These are phyloP conservation scores for Protula sp. DNA, from an alignment of 2,888 invertebrate species.

Conservation along the genomic window DNA sequence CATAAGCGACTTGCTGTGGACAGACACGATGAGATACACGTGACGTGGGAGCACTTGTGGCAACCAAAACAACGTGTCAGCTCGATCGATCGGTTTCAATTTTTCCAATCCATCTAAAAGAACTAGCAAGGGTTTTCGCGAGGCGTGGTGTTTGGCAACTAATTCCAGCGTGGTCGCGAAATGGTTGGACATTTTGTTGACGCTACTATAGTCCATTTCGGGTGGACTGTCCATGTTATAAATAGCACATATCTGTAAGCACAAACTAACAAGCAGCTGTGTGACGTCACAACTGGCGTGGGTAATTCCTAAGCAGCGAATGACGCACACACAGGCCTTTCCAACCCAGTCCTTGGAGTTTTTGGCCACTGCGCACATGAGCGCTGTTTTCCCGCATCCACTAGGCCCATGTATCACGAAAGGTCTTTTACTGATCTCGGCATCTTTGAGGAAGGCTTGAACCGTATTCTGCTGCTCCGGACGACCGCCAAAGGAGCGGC, in stretches of 20 bases:
- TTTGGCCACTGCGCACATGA: background rate
- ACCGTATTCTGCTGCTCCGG: background rate
- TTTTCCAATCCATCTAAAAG: background rate
- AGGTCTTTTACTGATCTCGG: background rate
- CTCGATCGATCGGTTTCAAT: background rate
- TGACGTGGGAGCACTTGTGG: background rate
- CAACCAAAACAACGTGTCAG: background rate
- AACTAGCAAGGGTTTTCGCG: background rate
- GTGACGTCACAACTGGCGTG: slow-evolving; percentile 3
- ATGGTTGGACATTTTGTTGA: slow-evolving; percentile 1
- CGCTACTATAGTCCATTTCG: background rate
- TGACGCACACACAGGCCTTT: background rate
- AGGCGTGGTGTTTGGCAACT: background rate
- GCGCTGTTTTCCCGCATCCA: slow-evolving; percentile 1
- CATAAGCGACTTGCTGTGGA: background rate
- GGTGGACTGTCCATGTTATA: slow-evolving; percentile 13
- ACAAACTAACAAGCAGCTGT: slow-evolving; percentile 3
- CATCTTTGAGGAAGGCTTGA: background rate
- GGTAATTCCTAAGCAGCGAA: slow-evolving; percentile 3
- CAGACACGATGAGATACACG: background rate
- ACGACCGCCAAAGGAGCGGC: background rate
- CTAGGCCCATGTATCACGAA: slow-evolving; percentile 3
- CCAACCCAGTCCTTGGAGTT: slow-evolving; percentile 2
- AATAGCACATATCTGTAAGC: slow-evolving; percentile 6
- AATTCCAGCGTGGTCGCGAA: background rate